Conservation (phyloP, 2,797 vertebrate species). For the Tarsius wallacei region DNA sequence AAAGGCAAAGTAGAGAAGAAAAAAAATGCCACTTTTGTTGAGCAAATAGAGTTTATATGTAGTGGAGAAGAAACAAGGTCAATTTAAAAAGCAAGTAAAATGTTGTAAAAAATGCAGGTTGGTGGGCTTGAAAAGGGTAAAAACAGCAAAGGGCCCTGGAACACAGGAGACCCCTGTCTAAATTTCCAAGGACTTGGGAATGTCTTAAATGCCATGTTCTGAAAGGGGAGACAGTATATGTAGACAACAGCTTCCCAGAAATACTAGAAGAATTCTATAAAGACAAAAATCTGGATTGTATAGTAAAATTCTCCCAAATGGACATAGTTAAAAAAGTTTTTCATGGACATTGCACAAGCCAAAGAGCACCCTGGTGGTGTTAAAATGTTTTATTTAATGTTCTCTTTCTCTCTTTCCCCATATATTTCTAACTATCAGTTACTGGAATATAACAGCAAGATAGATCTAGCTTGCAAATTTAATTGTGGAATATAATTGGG, state of each 20-base stretch:
- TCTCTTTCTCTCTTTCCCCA: background rate
- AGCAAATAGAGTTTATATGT: background rate
- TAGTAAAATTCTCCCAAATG: background rate
- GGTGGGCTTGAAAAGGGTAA: background rate
- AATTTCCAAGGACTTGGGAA: background rate
- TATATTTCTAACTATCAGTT: background rate
- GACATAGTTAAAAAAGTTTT: background rate
- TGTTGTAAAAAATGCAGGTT: background rate
- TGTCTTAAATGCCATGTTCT: background rate
- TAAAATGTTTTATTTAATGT: background rate
- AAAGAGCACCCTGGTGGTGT: background rate
- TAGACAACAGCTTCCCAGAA: background rate
- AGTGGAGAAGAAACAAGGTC: background rate
- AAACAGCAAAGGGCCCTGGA: background rate
- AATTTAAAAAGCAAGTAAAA: background rate
- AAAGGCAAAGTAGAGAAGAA: background rate
- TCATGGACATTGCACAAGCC: background rate
- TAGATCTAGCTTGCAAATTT: background rate
- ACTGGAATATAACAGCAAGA: background rate
- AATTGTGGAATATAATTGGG: background rate
- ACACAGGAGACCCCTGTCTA: background rate
- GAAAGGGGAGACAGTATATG: background rate
- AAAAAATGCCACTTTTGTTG: background rate
- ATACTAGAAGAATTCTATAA: background rate
- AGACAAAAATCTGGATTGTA: slow-evolving; percentile 3